Conservation (phyloP, 2,888 invertebrate species). For the Electrophaes corylata region DNA sequence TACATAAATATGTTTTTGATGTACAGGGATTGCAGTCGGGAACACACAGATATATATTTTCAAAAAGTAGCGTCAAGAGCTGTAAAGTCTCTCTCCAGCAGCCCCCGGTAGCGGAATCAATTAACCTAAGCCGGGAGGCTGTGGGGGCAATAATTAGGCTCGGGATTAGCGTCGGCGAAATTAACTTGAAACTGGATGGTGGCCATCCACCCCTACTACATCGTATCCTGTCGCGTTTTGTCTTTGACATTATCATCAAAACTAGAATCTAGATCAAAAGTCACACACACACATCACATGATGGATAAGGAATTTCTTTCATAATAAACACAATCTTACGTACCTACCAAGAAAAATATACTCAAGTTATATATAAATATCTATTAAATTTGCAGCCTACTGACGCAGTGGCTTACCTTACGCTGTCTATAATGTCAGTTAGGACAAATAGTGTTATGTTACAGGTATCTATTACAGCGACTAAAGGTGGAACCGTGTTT, state of each 20-base stretch:
- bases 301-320: no score
- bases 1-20: no score
- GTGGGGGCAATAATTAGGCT: conserved; percentile 69
- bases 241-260: background rate
- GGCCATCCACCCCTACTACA: conserved; percentile 30
- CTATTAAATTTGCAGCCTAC: no score
- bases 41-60: background rate
- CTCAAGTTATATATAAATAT: no score
- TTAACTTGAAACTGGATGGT: conserved; percentile 71
- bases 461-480: background rate
- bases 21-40: no score
- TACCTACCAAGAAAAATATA: no score
- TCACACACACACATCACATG: background rate
- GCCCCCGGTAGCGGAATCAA: conserved; percentile 31
- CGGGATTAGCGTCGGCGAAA: conserved; percentile 73
- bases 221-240: background rate
- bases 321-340: no score
- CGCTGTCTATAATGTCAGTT: no score
- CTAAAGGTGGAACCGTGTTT: background rate
- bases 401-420: no score
- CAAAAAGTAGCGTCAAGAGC: background rate
- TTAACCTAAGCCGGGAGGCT: conserved; percentile 30
- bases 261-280: no score
- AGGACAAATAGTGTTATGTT: no score
- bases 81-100: background rate